Evolutionary conservation across 2,113 vertebrate genomes (phyloP).

Genomic region (Mormoops blainvillei): DNA sequence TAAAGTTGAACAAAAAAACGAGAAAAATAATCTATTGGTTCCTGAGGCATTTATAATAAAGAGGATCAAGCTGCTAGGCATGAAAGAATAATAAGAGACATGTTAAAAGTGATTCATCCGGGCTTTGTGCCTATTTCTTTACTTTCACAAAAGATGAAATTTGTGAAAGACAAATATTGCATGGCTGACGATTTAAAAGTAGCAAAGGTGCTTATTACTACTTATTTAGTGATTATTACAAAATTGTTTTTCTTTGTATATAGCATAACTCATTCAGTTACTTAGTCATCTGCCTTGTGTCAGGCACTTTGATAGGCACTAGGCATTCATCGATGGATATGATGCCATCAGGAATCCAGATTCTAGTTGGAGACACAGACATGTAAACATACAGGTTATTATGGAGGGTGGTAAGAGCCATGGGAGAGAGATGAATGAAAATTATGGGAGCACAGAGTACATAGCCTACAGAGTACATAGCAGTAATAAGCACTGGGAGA

Average conservation of each 20-base stretch:
- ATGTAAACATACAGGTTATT: neutral
- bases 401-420: neutral
- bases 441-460: neutral
- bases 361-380: neutral
- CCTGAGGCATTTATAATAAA: slow-evolving; percentile 63
- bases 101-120: slow-evolving; percentile 64
- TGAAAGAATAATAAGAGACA: slow-evolving; percentile 36
- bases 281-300: neutral
- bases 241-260: slow-evolving; percentile 22
- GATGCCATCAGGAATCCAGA: neutral
- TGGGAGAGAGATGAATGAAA: neutral
- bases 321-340: neutral
- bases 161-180: slow-evolving; percentile 44
- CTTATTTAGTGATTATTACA: slow-evolving; percentile 37
- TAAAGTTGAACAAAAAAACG: slow-evolving; percentile 44
- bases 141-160: slow-evolving; percentile 33
- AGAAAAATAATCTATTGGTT: slow-evolving; percentile 47
- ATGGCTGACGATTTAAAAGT: slow-evolving; percentile 43
- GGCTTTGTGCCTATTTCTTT: slow-evolving; percentile 56
- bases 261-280: neutral
- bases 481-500: neutral
- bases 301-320: neutral
- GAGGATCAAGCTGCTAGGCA: slow-evolving; percentile 62
- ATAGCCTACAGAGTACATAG: neutral
- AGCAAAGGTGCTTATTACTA: slow-evolving; percentile 33